These are phyloP conservation scores for Clarias magur DNA, from an alignment of 2,113 vertebrate genomes.

Conservation along the genomic window DNA sequence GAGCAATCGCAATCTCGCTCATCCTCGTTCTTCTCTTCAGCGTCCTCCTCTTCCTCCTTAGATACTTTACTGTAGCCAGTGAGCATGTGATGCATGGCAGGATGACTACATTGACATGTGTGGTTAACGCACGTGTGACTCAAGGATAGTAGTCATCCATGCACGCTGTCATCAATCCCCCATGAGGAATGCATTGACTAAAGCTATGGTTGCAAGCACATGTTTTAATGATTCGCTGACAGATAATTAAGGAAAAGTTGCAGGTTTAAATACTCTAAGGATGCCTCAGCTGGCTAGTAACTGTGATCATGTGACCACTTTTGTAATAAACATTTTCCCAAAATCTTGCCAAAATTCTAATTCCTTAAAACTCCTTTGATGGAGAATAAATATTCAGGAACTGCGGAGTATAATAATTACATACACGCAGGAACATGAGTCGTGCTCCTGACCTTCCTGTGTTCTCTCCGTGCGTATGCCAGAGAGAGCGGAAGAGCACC, in stretches of 20 bases:
- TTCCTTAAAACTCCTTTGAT: not conserved
- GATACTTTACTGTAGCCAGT: not conserved
- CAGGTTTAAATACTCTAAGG: conserved; percentile 67
- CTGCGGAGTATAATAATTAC: not conserved
- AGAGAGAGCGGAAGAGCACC: conserved; percentile 46
- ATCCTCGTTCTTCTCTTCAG: conserved; percentile 48
- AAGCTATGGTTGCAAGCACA: conserved; percentile 46
- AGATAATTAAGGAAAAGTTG: conserved; percentile 66
- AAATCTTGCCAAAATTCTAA: not conserved
- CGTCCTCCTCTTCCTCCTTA: conserved; percentile 12
- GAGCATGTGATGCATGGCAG: conserved; percentile 7
- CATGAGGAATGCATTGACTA: conserved; percentile 61
- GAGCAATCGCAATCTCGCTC: conserved; percentile 43
- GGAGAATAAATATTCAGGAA: not conserved
- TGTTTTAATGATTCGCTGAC: conserved; percentile 69
- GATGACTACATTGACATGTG: conserved; percentile 58
- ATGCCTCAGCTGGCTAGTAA: conserved; percentile 50
- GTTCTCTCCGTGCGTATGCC: not conserved
- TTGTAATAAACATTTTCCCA: not conserved
- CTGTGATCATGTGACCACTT: conserved; percentile 13
- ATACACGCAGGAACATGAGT: not conserved
- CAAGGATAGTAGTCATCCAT: conserved; percentile 58
- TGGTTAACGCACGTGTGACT: conserved; percentile 44
- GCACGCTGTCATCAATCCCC: conserved; percentile 60
- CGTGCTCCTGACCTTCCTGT: not conserved